Evolutionary conservation across 2,888 invertebrate genomes (phyloP), one percentile per base, ranked within the genome.

Genomic region (Eudasyphora cyanicolor): DNA sequence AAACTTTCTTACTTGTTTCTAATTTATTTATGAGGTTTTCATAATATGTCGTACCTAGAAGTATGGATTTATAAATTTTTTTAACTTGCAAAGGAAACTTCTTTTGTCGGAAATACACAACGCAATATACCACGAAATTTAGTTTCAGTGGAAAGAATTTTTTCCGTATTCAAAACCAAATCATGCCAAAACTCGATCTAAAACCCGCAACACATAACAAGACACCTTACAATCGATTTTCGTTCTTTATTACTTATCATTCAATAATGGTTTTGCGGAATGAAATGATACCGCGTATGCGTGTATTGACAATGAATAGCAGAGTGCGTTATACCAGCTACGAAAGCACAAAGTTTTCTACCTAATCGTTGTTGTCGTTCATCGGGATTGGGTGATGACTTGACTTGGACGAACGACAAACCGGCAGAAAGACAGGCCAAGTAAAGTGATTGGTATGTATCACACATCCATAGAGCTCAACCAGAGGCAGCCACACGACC

Each of bases 371-470:
- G n/a, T n/a, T 12, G 38, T 38, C 32, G 32, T 14, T 64, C 67
- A 42, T 12, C 42, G 60, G 17, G 42, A 42, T 67, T 5, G 42
- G 5, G 10, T 35, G 35, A 38, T 67, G 67, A 42, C 67, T 67
- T 67, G 35, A 42, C 67, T 67, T 42, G 67, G 67, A 29, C 67
- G 38, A 45, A 69, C 79, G n/a, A n/a, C n/a, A n/a, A n/a, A n/a
- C n/a, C n/a, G n/a, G n/a, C n/a, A n/a, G n/a, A n/a, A n/a, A n/a
- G n/a, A n/a, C n/a, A n/a, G n/a, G n/a, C n/a, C n/a, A 79, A 71
- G 32, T 51, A 51, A 79, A 83, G 76, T 80, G 79, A 75, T 83
- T 83, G 76, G 79, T 75, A 83, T 83, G 83, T 77, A 80, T 75
- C 76, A 73, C 77, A 75, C 76, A 60, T 29, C 29, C 60, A 32